Evolutionary conservation across 23 tunicate genomes (phyloP).

Genomic region (Halocynthia roretzi): DNA sequence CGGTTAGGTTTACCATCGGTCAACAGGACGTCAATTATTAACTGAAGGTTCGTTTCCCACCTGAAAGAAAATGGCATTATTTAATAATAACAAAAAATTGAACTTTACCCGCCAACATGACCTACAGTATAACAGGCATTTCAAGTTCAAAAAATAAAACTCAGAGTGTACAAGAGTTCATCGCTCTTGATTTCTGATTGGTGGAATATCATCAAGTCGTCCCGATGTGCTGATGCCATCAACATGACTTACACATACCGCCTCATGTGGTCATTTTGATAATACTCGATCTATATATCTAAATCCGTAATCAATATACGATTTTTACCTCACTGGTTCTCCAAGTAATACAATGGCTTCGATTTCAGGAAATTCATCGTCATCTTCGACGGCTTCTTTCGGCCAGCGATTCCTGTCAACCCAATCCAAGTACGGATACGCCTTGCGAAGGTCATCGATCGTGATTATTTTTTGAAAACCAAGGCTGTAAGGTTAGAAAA

Average conservation of each 20-base stretch:
- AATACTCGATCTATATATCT: not conserved
- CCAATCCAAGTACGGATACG: slow-evolving; percentile 97
- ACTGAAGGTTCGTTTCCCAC: slow-evolving; percentile 91
- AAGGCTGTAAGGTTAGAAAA: slow-evolving; percentile 27
- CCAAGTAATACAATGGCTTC: slow-evolving; percentile 93
- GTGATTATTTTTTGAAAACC: slow-evolving; percentile 85
- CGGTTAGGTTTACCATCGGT: slow-evolving; percentile 88
- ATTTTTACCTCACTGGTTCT: slow-evolving; percentile 76
- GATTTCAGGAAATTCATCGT: slow-evolving; percentile 59
- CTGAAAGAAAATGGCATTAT: not conserved
- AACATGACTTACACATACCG: too few species aligned
- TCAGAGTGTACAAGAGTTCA: too few species aligned
- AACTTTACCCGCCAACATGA: not conserved
- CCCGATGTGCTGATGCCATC: too few species aligned
- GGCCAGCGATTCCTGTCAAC: slow-evolving; percentile 96
- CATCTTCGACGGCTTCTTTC: slow-evolving; percentile 44
- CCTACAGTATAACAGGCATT: not conserved
- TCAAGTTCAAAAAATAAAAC: too few species aligned
- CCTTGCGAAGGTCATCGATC: slow-evolving; percentile 80
- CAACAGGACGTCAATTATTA: slow-evolving; percentile 76
- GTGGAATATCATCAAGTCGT: too few species aligned
- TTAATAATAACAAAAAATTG: not conserved
- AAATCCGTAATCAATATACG: too few species aligned
- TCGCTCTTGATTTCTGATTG: too few species aligned
- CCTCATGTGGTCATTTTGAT: too few species aligned